These are phyloP conservation scores for Poeciliopsis paucimaculata DNA, from an alignment of 2,797 vertebrate species.

Conservation along the genomic window DNA sequence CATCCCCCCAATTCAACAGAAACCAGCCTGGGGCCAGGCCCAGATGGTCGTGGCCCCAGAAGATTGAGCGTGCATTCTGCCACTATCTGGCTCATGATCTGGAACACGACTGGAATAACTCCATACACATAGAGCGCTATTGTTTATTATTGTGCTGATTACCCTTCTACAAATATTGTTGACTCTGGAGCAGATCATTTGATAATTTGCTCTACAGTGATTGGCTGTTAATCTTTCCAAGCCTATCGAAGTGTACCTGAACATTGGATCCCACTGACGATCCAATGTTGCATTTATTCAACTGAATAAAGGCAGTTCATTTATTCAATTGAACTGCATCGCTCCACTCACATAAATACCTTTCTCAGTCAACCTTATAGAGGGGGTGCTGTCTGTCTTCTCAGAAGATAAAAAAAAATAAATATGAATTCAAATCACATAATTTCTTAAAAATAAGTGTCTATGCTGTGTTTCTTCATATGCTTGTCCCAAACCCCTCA, in stretches of 20 bases:
- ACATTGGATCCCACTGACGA: background rate
- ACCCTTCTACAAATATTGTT: background rate
- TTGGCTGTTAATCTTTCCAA: background rate
- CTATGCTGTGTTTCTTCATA: background rate
- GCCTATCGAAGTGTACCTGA: background rate
- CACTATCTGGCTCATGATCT: constrained; percentile 55
- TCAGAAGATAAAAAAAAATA: background rate
- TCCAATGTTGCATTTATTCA: background rate
- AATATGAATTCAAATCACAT: background rate
- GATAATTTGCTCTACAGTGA: background rate
- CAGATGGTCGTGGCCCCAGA: constrained; percentile 80
- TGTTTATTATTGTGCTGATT: constrained; percentile 19
- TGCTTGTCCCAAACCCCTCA: background rate
- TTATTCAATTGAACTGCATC: background rate
- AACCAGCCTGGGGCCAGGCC: constrained; percentile 66
- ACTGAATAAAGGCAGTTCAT: background rate
- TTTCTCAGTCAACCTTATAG: background rate
- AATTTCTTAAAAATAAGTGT: background rate
- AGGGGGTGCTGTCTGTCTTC: background rate
- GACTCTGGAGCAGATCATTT: background rate
- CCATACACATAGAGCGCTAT: constrained; percentile 18
- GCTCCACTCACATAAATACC: background rate
- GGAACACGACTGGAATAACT: constrained; percentile 70
- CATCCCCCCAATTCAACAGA: constrained; percentile 22
- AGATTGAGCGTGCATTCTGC: constrained; percentile 46